phyloP scores from a whole-genome alignment of 2,888 invertebrate genomes.

The Ceramica pisi region DNA sequence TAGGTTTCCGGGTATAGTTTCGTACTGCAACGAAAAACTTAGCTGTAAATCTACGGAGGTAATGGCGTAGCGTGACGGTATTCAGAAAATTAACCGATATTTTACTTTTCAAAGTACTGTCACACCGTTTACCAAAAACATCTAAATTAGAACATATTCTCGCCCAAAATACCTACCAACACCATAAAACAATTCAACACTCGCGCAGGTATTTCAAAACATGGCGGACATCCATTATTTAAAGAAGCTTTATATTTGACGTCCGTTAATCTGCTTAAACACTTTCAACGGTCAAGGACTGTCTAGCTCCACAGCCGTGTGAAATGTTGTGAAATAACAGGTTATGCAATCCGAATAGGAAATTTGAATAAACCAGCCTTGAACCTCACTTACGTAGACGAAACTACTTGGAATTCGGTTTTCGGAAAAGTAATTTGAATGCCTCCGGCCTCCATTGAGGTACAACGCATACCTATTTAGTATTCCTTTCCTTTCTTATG shows the following conservation, averaged over 20 bases:
- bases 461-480: slow-evolving; percentile 64
- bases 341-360: slow-evolving; percentile 70
- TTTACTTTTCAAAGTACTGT: background rate
- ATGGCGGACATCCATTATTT: slow-evolving; percentile 29
- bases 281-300: slow-evolving; percentile 64
- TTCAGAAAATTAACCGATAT: background rate
- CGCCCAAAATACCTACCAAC: background rate
- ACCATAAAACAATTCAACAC: slow-evolving; percentile 3
- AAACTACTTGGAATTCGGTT: slow-evolving; percentile 64
- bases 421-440: slow-evolving; percentile 73
- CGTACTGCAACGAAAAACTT: too few species aligned
- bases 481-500: slow-evolving; percentile 60
- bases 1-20: too few species aligned
- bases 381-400: slow-evolving; percentile 62
- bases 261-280: slow-evolving; percentile 46
- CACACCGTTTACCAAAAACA: background rate
- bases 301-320: slow-evolving; percentile 61
- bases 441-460: slow-evolving; percentile 58
- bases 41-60: too few species aligned
- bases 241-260: slow-evolving; percentile 34
- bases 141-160: slow-evolving; percentile 1
- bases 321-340: slow-evolving; percentile 70
- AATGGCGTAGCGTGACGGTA: background rate
- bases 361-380: slow-evolving; percentile 69
- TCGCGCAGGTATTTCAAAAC: slow-evolving; percentile 10